Evolutionary conservation across 2,797 vertebrate species (phyloP), one percentile per base, ranked within the genome.

Genomic region (Silurus aristotelis): DNA sequence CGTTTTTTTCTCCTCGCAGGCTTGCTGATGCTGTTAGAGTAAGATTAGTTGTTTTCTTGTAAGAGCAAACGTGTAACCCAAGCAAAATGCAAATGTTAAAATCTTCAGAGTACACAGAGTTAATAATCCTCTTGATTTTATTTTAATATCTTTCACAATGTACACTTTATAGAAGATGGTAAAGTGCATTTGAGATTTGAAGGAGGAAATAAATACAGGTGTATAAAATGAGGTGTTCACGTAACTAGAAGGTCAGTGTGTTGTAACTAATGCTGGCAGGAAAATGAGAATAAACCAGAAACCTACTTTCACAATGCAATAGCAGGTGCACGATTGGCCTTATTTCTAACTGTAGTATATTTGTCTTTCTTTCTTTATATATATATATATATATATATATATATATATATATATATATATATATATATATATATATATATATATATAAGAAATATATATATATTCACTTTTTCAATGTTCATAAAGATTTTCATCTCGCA

Each of bases 141-240:
- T 78, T 90, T 93, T 92, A 8, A 92, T 92, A 93, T 87, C 87
- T 87, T 85, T 89, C 86, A 91, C 87, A 93, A 93, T 91, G 89
- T 92, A 93, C 93, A 93, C 90, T 92, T 93, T 92, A 89, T 87
- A 88, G 87, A 89, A 84, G 90, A 91, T 83, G 8, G 82, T 93
- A 93, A 95, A 95, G 94, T 95, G 94, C 93, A n/a, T 89, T 89
- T 88, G 67, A 80, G 85, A 87, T 89, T 82, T 13, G 61, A 22
- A 73, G 14, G 43, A 80, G 17, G 77, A 81, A 72, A 80, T 56
- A 58, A 70, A 76, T 80, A 84, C 55, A 56, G 52, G 43, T 25
- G 71, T 89, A 77, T 58, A 83, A 85, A 85, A 83, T 12, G 12
- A 31, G 52, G 2, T 73, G 55, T 73, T 27, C 52, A 48, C 38